Conservation (phyloP, 1,140 invertebrate genomes). For the Parapsyche elsis region DNA sequence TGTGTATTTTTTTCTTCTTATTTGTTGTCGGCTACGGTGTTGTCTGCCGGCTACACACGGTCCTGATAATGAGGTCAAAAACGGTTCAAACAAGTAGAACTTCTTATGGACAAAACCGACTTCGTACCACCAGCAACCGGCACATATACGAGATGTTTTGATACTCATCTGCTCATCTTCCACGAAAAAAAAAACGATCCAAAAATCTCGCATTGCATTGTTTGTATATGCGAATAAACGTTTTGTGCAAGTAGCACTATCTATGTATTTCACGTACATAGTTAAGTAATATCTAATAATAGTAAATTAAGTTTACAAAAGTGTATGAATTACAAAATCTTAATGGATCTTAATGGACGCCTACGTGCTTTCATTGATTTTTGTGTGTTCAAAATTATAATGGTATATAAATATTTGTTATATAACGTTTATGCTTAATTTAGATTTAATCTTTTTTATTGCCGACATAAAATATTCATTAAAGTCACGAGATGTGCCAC, state of each 20-base stretch:
- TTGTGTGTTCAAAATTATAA: too few relatives aligned
- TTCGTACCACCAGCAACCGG: slow-evolving; percentile 6
- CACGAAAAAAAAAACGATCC: too few relatives aligned
- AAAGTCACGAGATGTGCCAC: background rate
- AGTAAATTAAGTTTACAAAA: too few relatives aligned
- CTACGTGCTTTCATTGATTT: too few relatives aligned
- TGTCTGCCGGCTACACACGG: slow-evolving; percentile 5
- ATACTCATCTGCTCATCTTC: background rate
- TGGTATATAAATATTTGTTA: background rate
- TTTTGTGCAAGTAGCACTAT: too few relatives aligned
- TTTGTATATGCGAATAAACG: too few relatives aligned
- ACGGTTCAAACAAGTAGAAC: slow-evolving; percentile 55
- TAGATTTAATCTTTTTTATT: slow-evolving; percentile 2
- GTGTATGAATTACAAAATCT: too few relatives aligned
- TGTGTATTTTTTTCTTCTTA: slow-evolving; percentile 26
- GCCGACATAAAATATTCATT: slow-evolving; percentile 13
- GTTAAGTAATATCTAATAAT: too few relatives aligned
- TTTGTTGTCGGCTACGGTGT: slow-evolving; percentile 14
- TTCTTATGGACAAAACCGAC: slow-evolving; percentile 50
- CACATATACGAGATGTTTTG: slow-evolving; percentile 1
- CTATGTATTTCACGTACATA: too few relatives aligned
- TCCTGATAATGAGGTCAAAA: slow-evolving; percentile 52
- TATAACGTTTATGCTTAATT: background rate
- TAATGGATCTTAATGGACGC: too few relatives aligned
- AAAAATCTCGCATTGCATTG: too few relatives aligned